Base-by-base conservation (phyloP, 1,140 invertebrate species). In the Bombus polaris region DNA sequence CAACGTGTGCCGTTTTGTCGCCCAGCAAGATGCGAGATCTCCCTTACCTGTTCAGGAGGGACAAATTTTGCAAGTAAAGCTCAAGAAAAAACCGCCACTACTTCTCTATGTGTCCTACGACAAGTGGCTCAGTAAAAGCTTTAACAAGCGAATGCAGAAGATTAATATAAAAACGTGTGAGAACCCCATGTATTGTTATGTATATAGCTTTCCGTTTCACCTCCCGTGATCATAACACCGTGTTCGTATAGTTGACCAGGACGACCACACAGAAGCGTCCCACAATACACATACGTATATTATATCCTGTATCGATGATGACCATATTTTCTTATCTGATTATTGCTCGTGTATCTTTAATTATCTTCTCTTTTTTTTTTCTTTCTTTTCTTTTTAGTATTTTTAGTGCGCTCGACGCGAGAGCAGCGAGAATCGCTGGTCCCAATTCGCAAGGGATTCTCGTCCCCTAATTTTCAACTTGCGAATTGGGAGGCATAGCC, bases 121-220 rank as follows among this genome's bases (percentile, higher is more conserved):
- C 81, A 39, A 79, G 76, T 84, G 66, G 76, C 76, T 84, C 39
- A 66, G 22, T 79, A 71, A 75, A 84, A 80, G 76, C 76, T 79
- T 79, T 35, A 47, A 80, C 39, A 84, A 83, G 83, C 83, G 66
- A 37, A 84, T 84, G 75, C 82, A 78, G 82, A 84, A 59, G 53
- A 79, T 83, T 83, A 78, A 65, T 42, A 79, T 62, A 71, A 81
- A 66, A 32, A 32, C 1, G 37, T 37, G 57, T 35, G 28, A 77
- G 12, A 65, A 32, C 28, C 75, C 47, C 75, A 66, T 25, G 32
- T 79, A 53, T 53, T 25, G n/a, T 79, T 42, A 62, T 25, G 37
- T 39, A 42, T 28, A 28, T 32, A 18, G 12, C 9, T 77, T 28
- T 37, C 39, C 6, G 25, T 42, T 28, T n/a, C 57, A n/a, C 37